Evolutionary conservation across 1,140 invertebrate species (phyloP).

Genomic region (Pseudomyrmex gracilis): DNA sequence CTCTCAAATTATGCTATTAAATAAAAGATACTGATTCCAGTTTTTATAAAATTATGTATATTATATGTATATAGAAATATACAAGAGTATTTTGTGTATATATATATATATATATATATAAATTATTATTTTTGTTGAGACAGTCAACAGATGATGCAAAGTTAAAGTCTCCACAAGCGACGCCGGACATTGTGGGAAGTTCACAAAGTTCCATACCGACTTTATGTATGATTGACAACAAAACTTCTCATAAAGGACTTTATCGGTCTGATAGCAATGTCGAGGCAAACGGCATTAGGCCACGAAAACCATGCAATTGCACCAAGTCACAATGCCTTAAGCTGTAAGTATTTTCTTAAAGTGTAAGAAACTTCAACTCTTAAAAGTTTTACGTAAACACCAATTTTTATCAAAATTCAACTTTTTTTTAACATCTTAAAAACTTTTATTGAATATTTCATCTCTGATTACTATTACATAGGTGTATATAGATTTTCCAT

Average conservation of each 20-base stretch:
- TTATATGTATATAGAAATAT: too few species aligned
- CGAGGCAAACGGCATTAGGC: slow-evolving; percentile 90
- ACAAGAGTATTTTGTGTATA: too few species aligned
- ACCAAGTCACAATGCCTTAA: slow-evolving; percentile 99
- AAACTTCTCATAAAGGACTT: slow-evolving; percentile 75
- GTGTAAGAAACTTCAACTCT: neutral
- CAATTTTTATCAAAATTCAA: slow-evolving; percentile 1
- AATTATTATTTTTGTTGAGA: slow-evolving; percentile 5
- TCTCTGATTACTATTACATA: neutral
- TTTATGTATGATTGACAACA: slow-evolving; percentile 77
- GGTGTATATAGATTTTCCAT: slow-evolving; percentile 56
- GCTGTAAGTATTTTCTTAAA: slow-evolving; percentile 88
- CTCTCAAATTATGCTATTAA: too few species aligned
- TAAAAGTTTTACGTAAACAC: slow-evolving; percentile 22
- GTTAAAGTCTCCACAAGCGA: slow-evolving; percentile 76
- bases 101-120: neutral
- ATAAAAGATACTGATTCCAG: too few species aligned
- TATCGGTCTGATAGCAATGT: slow-evolving; percentile 74
- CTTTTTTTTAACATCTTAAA: neutral
- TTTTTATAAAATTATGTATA: too few species aligned
- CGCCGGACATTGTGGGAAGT: slow-evolving; percentile 78
- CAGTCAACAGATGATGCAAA: slow-evolving; percentile 78
- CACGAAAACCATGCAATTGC: slow-evolving; percentile 98
- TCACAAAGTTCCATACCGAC: slow-evolving; percentile 79
- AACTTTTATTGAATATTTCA: neutral